Conservation (phyloP, 1,140 invertebrate genomes). For the Eriosoma lanigerum region DNA sequence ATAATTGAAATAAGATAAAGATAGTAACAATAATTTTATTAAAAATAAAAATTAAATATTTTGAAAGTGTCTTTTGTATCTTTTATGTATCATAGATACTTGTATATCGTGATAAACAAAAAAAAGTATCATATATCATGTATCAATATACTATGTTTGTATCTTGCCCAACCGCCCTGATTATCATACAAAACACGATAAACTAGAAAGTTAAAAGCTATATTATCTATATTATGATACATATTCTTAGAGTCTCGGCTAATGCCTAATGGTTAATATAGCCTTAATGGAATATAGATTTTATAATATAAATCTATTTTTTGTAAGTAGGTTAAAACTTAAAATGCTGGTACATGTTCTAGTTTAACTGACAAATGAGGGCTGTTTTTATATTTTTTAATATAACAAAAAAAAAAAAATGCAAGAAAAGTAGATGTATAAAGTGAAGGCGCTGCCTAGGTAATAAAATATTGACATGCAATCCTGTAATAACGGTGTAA, state of each 20-base stretch:
- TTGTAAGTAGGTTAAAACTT: slow-evolving; percentile 37
- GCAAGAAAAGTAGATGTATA: slow-evolving; percentile 1
- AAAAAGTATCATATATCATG: no score
- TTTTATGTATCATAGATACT: no score
- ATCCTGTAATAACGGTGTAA: slow-evolving; percentile 49
- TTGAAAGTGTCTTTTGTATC: no score
- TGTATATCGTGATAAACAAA: no score
- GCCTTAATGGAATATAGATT: not conserved
- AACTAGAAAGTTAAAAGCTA: not conserved
- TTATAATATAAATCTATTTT: not conserved
- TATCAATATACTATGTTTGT: no score
- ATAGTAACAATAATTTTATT: no score
- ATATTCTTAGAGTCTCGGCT: not conserved
- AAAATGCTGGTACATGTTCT: slow-evolving; percentile 33
- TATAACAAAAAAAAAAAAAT: slow-evolving; percentile 11
- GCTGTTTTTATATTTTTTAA: slow-evolving; percentile 33
- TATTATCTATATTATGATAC: not conserved
- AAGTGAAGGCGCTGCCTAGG: slow-evolving; percentile 49
- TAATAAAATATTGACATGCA: slow-evolving; percentile 51
- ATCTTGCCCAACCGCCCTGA: no score
- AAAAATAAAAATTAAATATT: no score
- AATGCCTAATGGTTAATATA: not conserved
- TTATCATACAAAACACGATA: no score
- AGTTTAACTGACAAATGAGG: slow-evolving; percentile 11
- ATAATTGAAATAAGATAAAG: no score